These are phyloP conservation scores for Philereme transversata DNA, from an alignment of 2,888 invertebrate species.

Conservation along the genomic window DNA sequence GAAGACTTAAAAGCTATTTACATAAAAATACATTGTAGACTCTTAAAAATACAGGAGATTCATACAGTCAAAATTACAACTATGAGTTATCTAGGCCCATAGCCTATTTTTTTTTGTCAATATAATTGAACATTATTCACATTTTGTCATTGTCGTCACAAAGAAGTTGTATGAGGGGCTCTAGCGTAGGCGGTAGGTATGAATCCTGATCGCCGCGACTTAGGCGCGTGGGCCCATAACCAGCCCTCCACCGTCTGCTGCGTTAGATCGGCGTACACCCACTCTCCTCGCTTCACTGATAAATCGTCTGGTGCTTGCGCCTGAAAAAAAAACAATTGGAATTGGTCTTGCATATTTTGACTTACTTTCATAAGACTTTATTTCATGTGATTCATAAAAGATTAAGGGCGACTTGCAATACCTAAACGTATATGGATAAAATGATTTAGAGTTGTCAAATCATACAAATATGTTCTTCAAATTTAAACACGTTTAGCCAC, in stretches of 20 bases:
- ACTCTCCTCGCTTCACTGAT: constrained; percentile 95
- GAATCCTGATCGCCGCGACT: constrained; percentile 96
- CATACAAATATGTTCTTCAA: no score
- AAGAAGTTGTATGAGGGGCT: constrained; percentile 95
- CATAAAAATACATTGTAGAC: constrained; percentile 11
- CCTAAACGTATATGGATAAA: no score
- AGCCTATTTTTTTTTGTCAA: neutral
- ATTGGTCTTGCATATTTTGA: no score
- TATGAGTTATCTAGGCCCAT: constrained; percentile 1
- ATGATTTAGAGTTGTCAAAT: no score
- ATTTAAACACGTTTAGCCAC: no score
- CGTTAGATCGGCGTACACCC: constrained; percentile 97
- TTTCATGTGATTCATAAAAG: no score
- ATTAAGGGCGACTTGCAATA: no score
- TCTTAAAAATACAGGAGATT: neutral
- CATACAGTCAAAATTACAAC: constrained; percentile 2
- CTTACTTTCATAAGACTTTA: no score
- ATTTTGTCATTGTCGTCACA: constrained; percentile 66
- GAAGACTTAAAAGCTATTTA: constrained; percentile 46
- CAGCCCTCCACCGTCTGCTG: constrained; percentile 97
- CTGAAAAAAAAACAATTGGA: constrained; percentile 56
- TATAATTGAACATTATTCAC: neutral
- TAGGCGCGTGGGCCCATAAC: constrained; percentile 97
- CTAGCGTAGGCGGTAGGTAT: constrained; percentile 97
- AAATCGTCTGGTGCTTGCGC: constrained; percentile 97